Evolutionary conservation across 2,797 vertebrate genomes (phyloP).

Genomic region (Chaetodon trifasciatus): DNA sequence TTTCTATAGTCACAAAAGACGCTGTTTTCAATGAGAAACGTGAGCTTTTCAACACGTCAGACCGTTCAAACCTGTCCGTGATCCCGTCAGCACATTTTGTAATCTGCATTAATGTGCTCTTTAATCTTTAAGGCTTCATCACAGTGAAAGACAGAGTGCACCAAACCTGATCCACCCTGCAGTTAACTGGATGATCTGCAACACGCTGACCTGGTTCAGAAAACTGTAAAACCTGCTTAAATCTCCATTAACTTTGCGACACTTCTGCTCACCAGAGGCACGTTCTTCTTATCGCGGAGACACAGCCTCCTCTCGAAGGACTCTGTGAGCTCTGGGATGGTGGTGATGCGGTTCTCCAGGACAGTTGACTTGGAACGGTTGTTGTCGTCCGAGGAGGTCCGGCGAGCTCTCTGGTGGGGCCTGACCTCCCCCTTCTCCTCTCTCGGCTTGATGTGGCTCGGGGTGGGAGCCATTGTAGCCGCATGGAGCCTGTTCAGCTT

Average conservation of each 20-base stretch:
- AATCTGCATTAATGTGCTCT: neutral
- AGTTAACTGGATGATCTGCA: neutral
- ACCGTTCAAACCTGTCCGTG: neutral
- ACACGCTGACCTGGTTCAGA: neutral
- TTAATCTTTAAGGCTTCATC: constrained; percentile 13
- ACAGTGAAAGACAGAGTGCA: neutral
- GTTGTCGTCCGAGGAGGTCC: constrained; percentile 84
- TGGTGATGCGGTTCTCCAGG: constrained; percentile 81
- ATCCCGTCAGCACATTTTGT: constrained; percentile 24
- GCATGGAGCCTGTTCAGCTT: constrained; percentile 83
- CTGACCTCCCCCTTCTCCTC: constrained; percentile 84
- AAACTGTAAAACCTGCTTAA: neutral
- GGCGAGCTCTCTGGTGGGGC: constrained; percentile 80
- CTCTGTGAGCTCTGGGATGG: constrained; percentile 90
- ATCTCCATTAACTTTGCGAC: neutral
- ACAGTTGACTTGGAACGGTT: constrained; percentile 71
- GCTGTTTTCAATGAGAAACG: neutral
- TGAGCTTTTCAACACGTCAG: constrained; percentile 1
- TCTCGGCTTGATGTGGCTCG: constrained; percentile 82
- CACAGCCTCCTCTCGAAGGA: constrained; percentile 88
- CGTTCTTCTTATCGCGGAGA: constrained; percentile 82
- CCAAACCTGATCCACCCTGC: neutral
- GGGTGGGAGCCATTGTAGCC: constrained; percentile 73
- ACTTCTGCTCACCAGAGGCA: constrained; percentile 85
- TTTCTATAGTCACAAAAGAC: neutral